phyloP scores from a whole-genome alignment of 2,797 vertebrate species.

The Coluber constrictor region DNA sequence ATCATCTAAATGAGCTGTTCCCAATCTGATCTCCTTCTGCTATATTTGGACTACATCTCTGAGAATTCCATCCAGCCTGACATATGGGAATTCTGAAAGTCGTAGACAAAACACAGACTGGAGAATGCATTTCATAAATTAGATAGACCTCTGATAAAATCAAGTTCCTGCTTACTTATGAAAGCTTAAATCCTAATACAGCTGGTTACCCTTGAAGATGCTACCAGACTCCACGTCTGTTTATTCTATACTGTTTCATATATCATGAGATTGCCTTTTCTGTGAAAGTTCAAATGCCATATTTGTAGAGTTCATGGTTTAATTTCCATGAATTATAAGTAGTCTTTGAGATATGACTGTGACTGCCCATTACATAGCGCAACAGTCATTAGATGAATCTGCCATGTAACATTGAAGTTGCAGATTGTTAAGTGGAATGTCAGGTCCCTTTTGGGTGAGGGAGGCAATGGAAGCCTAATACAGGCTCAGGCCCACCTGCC shows the following conservation, averaged over 20 bases:
- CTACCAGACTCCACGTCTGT: not conserved
- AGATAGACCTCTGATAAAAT: not conserved
- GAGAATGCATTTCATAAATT: not conserved
- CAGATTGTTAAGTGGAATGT: not conserved
- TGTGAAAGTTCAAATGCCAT: not conserved
- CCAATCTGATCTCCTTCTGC: not conserved
- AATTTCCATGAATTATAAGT: not conserved
- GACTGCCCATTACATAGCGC: not conserved
- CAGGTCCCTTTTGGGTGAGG: not conserved
- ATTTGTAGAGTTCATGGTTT: not conserved
- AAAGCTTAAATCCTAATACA: not conserved
- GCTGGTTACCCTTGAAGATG: not conserved
- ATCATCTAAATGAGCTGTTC: not conserved
- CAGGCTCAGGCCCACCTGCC: not conserved
- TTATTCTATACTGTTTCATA: not conserved
- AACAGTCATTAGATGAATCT: not conserved
- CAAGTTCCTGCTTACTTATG: not conserved
- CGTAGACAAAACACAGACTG: not conserved
- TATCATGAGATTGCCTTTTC: not conserved
- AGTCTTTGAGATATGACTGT: not conserved
- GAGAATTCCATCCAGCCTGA: not conserved
- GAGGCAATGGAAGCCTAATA: not conserved
- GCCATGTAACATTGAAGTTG: not conserved
- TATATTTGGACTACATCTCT: not conserved
- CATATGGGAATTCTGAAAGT: not conserved